These are phyloP conservation scores for Atta cephalotes DNA, from an alignment of 1,140 invertebrate species.

Conservation along the genomic window DNA sequence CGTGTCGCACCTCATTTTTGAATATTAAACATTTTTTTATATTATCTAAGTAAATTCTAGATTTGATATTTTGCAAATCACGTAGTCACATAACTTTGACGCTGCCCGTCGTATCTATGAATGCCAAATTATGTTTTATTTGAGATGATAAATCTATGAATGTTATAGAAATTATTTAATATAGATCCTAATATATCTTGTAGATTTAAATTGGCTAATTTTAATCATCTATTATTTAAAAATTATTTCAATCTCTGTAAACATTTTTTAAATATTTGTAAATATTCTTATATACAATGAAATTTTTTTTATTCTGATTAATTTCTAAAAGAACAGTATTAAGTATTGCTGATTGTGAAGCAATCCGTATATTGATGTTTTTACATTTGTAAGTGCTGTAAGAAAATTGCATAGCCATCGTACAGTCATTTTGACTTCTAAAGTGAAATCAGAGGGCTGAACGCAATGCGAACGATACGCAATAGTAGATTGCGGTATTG, in stretches of 20 bases:
- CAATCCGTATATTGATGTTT: background rate
- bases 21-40: background rate
- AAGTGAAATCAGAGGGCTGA: constrained; percentile 7
- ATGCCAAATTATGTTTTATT: background rate
- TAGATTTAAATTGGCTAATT: background rate
- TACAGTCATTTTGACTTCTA: constrained; percentile 7
- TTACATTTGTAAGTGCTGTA: background rate
- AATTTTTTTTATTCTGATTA: background rate
- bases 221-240: background rate
- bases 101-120: background rate
- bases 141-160: background rate
- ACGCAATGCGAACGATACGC: constrained; percentile 1
- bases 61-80: background rate
- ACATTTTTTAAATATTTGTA: background rate
- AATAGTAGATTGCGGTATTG: background rate
- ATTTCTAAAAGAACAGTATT: background rate
- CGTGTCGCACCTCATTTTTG: background rate
- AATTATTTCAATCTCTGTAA: background rate
- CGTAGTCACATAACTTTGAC: background rate
- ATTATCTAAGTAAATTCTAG: background rate
- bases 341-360: background rate
- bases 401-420: constrained; percentile 3
- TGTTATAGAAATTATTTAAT: no score
- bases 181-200: no score
- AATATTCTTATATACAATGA: background rate